Percentiles rank a stretch among this genome's conserved stretches.
phyloP scores from a whole-genome alignment of 2,888 invertebrate genomes.

The Baccha elongata region DNA sequence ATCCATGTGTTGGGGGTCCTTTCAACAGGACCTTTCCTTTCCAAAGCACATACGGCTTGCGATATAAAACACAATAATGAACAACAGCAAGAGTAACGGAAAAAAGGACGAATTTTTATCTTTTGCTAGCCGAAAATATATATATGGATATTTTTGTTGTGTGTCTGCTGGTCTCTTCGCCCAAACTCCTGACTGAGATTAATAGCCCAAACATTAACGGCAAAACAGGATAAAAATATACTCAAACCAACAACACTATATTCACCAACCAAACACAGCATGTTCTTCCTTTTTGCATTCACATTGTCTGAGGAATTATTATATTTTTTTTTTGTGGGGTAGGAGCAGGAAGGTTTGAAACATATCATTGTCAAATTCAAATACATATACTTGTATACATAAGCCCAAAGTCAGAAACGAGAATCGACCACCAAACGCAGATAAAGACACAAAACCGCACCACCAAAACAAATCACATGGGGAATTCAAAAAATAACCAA shows the following conservation, averaged over 20 bases:
- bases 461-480: slow-evolving; percentile 34
- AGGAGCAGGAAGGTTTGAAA: slow-evolving; percentile 38
- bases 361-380: slow-evolving; percentile 67
- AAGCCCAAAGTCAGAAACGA: slow-evolving; percentile 50
- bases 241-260: slow-evolving; percentile 25
- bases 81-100: slow-evolving; percentile 1
- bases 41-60: slow-evolving; percentile 1
- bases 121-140: slow-evolving; percentile 56
- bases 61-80: slow-evolving; percentile 22
- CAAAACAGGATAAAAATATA: slow-evolving; percentile 69
- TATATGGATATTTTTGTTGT: slow-evolving; percentile 35
- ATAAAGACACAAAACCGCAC: slow-evolving; percentile 61
- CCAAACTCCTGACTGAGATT: slow-evolving; percentile 58
- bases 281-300: slow-evolving; percentile 28
- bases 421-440: slow-evolving; percentile 62
- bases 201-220: slow-evolving; percentile 69
- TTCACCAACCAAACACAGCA: slow-evolving; percentile 25
- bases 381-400: too few relatives aligned
- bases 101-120: slow-evolving; percentile 60
- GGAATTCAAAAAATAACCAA: slow-evolving; percentile 24
- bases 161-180: slow-evolving; percentile 18
- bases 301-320: slow-evolving; percentile 27
- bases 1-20: slow-evolving; percentile 37
- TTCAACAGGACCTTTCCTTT: slow-evolving; percentile 48
- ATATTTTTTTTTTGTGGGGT: neutral